Evolutionary conservation across 1,140 invertebrate genomes (phyloP).

Genomic region (Ips nitidus): DNA sequence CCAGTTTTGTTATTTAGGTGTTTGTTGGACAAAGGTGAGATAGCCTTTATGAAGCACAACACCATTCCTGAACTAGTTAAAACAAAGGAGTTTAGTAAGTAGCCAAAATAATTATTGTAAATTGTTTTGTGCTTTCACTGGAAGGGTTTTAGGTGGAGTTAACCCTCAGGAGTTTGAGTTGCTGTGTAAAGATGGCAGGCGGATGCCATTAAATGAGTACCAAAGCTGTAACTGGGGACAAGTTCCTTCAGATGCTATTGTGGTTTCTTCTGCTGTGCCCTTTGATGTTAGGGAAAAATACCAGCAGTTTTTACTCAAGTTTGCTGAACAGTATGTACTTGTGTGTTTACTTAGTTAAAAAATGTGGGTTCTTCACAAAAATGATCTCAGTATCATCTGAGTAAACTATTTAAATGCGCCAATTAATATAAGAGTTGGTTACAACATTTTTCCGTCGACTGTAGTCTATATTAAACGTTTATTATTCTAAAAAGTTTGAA

Average conservation of each 20-base stretch:
- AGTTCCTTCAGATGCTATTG: slow-evolving; percentile 84
- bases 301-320: slow-evolving; percentile 61
- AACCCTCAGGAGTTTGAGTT: slow-evolving; percentile 74
- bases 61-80: slow-evolving; percentile 74
- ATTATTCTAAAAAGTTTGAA: too few relatives aligned
- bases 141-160: slow-evolving; percentile 9
- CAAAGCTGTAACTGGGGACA: slow-evolving; percentile 82
- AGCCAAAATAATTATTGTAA: background rate
- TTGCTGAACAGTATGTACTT: slow-evolving; percentile 54
- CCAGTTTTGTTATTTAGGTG: slow-evolving; percentile 57
- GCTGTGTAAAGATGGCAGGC: slow-evolving; percentile 81
- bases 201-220: slow-evolving; percentile 71
- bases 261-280: slow-evolving; percentile 78
- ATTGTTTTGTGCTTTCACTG: background rate
- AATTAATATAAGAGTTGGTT: too few relatives aligned
- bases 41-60: slow-evolving; percentile 90
- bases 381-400: too few relatives aligned
- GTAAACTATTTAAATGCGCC: too few relatives aligned
- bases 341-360: background rate
- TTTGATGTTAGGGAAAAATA: slow-evolving; percentile 62
- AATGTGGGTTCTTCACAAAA: too few relatives aligned
- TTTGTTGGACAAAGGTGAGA: slow-evolving; percentile 81
- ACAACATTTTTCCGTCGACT: too few relatives aligned
- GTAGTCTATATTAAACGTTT: too few relatives aligned
- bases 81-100: slow-evolving; percentile 57